A percentile compares a stretch with the other conserved stretches of the same genome.
phyloP scores from a whole-genome alignment of 2,797 vertebrate genomes.

The Onychomys torridus region DNA sequence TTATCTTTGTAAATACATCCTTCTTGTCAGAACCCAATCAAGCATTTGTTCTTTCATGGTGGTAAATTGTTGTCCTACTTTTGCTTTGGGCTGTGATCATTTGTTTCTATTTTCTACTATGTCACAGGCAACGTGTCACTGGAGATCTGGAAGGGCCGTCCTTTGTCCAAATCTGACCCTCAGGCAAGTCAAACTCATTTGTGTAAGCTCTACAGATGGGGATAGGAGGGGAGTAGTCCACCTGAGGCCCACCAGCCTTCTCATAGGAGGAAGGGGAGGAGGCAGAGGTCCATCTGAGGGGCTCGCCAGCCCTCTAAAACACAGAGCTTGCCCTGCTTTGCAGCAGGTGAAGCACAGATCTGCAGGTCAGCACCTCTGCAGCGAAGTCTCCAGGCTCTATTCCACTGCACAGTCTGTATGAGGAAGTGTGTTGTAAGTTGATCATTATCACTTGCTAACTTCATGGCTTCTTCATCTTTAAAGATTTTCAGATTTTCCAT shows the following conservation, averaged over 20 bases:
- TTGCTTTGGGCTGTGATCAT: conserved; percentile 47
- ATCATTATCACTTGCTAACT: neutral
- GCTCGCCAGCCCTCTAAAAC: neutral
- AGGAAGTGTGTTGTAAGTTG: neutral
- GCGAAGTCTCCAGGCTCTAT: neutral
- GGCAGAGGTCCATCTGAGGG: neutral
- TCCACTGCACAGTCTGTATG: neutral
- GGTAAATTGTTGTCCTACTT: conserved; percentile 55
- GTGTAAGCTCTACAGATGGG: neutral
- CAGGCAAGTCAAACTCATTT: neutral
- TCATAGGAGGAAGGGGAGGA: no score
- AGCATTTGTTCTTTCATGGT: conserved; percentile 35
- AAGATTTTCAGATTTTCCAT: neutral
- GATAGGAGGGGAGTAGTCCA: neutral
- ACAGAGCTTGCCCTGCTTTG: neutral
- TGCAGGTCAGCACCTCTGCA: neutral
- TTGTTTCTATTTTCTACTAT: conserved; percentile 18
- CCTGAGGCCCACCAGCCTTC: neutral
- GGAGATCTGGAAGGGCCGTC: neutral
- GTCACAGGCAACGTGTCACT: neutral
- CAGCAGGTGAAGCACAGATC: neutral
- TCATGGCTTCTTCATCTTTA: neutral
- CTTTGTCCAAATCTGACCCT: neutral
- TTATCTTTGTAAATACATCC: conserved; percentile 70
- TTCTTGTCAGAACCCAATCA: conserved; percentile 70